These are phyloP conservation scores for Melanotaenia parkinsoni DNA, from an alignment of 2,797 vertebrate species.

Conservation along the genomic window DNA sequence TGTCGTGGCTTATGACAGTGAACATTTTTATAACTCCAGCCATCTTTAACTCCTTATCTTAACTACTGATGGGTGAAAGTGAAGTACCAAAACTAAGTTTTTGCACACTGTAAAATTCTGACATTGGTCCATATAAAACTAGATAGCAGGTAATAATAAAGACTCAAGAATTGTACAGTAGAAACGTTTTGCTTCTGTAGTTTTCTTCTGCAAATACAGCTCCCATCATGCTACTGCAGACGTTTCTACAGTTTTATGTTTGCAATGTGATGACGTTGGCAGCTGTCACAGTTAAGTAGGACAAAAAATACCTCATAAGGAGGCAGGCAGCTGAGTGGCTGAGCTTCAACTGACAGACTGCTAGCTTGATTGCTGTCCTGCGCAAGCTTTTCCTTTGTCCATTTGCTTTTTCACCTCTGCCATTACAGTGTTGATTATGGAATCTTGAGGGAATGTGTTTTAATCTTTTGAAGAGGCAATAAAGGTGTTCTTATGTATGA, in stretches of 20 bases:
- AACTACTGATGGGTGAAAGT: not conserved
- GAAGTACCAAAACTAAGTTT: not conserved
- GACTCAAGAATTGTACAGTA: too few species aligned
- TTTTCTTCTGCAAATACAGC: too few species aligned
- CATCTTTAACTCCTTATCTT: not conserved
- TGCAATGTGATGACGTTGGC: not conserved
- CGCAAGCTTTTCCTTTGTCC: not conserved
- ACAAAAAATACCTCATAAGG: not conserved
- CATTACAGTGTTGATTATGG: not conserved
- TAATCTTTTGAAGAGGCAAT: not conserved
- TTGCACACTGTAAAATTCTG: too few species aligned
- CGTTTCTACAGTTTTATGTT: too few species aligned
- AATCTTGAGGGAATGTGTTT: conserved; percentile 13
- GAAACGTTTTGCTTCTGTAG: too few species aligned
- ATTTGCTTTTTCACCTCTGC: too few species aligned
- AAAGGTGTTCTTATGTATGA: not conserved
- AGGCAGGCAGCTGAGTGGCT: not conserved
- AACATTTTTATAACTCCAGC: not conserved
- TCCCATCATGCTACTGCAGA: too few species aligned
- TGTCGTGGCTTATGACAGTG: not conserved
- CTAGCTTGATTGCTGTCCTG: not conserved
- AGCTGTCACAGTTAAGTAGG: not conserved
- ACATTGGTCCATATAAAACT: too few species aligned
- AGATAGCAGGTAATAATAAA: too few species aligned
- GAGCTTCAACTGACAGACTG: too few species aligned